These are phyloP conservation scores for Formica selysi DNA, from an alignment of 1,140 invertebrate species.

Conservation along the genomic window DNA sequence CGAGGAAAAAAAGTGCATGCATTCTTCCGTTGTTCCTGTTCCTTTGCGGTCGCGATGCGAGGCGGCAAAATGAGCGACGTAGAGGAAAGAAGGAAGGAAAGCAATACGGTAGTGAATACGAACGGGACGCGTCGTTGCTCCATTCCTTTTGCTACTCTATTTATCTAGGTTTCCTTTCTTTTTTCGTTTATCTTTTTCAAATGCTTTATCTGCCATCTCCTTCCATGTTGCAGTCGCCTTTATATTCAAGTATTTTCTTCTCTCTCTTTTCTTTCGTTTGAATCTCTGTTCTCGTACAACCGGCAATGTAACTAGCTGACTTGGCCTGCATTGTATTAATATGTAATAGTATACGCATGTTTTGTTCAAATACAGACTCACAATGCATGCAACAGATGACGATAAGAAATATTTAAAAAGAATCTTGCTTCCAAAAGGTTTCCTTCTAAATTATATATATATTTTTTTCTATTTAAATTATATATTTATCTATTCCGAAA, in stretches of 20 bases:
- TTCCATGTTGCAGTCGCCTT: neutral
- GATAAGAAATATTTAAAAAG: neutral
- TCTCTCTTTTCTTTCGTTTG: neutral
- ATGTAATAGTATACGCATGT: neutral
- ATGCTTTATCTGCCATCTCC: neutral
- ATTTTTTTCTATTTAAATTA: neutral
- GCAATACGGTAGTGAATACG: conserved; percentile 27
- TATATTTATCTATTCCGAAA: neutral
- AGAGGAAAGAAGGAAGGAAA: neutral
- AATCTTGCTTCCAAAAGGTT: neutral
- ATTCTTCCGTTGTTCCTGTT: conserved; percentile 42
- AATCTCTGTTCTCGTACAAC: neutral
- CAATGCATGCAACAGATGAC: neutral
- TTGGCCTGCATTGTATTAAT: neutral
- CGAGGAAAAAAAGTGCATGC: conserved; percentile 14
- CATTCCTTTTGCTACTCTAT: conserved; percentile 6
- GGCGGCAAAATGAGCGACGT: neutral
- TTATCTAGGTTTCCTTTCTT: neutral
- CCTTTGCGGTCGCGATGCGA: conserved; percentile 30
- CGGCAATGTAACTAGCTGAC: neutral
- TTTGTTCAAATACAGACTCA: neutral
- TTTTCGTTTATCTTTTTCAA: neutral
- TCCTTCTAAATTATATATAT: neutral
- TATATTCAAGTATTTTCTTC: neutral
- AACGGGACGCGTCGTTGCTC: conserved; percentile 35